Base-by-base conservation (phyloP, 2,797 vertebrate species). In the Saguinus oedipus region DNA sequence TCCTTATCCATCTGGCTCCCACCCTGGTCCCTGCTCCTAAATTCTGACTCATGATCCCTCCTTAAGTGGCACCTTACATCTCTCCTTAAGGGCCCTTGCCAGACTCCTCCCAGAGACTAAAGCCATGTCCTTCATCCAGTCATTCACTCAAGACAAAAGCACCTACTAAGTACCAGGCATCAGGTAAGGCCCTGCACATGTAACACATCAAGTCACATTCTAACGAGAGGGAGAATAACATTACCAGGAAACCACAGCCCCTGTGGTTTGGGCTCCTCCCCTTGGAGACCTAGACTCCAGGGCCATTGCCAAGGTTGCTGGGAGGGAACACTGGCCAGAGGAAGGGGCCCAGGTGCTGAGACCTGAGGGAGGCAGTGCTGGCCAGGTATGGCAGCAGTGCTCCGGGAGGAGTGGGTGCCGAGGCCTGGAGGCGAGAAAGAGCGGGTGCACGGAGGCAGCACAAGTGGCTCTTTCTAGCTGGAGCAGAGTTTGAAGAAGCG, bases 141-240 rank as follows among this genome's bases (percentile, higher is more conserved):
- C 46, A 86, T 59, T 90, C n/a, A 13, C 5, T 48, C 64, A 14
- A 36, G 17, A 4, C 72, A 82, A 48, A 82, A 44, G 48, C 50
- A 74, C 22, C 81, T 9, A 27, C 48, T 42, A 6, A 70, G 79
- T 30, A 0, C 44, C 57, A 72, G 70, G 7, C 26, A 5, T 20
- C 7, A 72, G 50, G 48, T 50, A 36, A 94, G 64, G 46, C 13
- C 5, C 61, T 48, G n/a, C 42, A 82, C 20, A 46, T 22, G 22
- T 1, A 75, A 22, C 33, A 48, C 0, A 4, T 17, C 30, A 24
- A 33, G 72, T 80, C 81, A 85, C 36, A 81, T 17, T 79, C 80
- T 64, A 13, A 33, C 0, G 2, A 10, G 14, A 81, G 9, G n/a
- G 27, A 61, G 50, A 44, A 27, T 12, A 17, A 17, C 30, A 4